Conservation (phyloP, 2,113 vertebrate species). For the Eurypyga helias region DNA sequence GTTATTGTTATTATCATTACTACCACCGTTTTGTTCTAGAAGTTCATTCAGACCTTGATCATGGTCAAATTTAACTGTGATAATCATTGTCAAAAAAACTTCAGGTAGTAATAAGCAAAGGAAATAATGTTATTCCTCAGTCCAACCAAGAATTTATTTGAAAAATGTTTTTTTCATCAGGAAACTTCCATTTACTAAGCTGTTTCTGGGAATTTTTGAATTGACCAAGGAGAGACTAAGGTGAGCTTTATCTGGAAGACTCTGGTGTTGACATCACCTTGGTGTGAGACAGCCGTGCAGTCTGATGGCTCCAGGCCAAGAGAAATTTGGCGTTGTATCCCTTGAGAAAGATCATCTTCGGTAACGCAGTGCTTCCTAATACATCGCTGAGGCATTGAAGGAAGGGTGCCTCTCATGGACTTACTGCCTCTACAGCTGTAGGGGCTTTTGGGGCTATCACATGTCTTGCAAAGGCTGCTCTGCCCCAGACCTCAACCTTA, state of each 20-base stretch:
- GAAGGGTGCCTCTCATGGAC: neutral
- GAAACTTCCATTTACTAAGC: neutral
- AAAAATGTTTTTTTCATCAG: neutral
- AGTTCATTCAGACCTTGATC: neutral
- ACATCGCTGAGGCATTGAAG: neutral
- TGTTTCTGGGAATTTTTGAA: neutral
- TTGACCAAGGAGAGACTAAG: neutral
- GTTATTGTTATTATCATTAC: neutral
- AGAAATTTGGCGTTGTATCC: neutral
- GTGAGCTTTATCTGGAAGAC: neutral
- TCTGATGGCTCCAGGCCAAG: neutral
- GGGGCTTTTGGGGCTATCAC: neutral
- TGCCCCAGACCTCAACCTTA: neutral
- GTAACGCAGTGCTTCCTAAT: neutral
- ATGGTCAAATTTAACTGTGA: neutral
- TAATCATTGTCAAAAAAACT: neutral
- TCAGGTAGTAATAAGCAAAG: neutral
- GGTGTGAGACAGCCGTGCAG: neutral
- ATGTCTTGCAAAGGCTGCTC: neutral
- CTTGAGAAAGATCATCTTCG: neutral
- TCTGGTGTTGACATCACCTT: neutral
- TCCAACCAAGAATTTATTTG: neutral
- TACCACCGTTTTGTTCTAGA: neutral
- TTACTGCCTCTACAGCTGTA: neutral
- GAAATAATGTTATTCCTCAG: neutral